Evolutionary conservation across 1,140 invertebrate genomes (phyloP).

Genomic region (Pogonus chalceus): DNA sequence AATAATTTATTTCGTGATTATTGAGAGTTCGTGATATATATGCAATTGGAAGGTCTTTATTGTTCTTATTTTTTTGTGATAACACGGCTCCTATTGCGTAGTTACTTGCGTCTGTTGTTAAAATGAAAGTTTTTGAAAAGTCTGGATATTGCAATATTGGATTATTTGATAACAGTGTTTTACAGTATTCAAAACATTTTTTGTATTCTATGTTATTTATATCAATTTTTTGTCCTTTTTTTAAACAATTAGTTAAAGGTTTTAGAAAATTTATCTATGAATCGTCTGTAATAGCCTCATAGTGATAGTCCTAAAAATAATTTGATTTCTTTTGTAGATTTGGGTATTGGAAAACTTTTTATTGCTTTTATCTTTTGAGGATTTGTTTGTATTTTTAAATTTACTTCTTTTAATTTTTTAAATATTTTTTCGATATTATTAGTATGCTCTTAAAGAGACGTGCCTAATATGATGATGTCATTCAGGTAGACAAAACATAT

Average conservation of each 20-base stretch:
- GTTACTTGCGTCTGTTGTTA: slow-evolving; percentile 30
- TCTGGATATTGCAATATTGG: slow-evolving; percentile 29
- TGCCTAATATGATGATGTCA: slow-evolving; percentile 26
- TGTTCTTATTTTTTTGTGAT: slow-evolving; percentile 20
- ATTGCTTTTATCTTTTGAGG: slow-evolving; percentile 14
- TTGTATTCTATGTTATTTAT: slow-evolving; percentile 13
- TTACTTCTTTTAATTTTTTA: slow-evolving; percentile 9
- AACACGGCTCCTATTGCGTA: slow-evolving; percentile 25
- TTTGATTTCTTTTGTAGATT: slow-evolving; percentile 14
- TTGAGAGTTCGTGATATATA: slow-evolving; percentile 24
- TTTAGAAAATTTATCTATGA: slow-evolving; percentile 25
- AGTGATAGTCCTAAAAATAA: slow-evolving; percentile 13
- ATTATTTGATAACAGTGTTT: slow-evolving; percentile 15
- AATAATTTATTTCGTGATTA: slow-evolving; percentile 23
- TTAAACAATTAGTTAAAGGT: slow-evolving; percentile 23
- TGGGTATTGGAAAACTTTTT: slow-evolving; percentile 10
- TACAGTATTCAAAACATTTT: slow-evolving; percentile 20
- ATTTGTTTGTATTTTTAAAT: slow-evolving; percentile 16
- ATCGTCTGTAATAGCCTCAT: slow-evolving; percentile 21
- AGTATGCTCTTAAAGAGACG: slow-evolving; percentile 15
- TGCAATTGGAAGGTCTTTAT: slow-evolving; percentile 21
- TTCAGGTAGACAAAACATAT: slow-evolving; percentile 30
- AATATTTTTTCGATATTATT: slow-evolving; percentile 13
- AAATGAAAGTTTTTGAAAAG: slow-evolving; percentile 24
- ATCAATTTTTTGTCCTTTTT: slow-evolving; percentile 20